Evolutionary conservation across 2,888 invertebrate genomes (phyloP).

Genomic region (Amaurobius ferox): DNA sequence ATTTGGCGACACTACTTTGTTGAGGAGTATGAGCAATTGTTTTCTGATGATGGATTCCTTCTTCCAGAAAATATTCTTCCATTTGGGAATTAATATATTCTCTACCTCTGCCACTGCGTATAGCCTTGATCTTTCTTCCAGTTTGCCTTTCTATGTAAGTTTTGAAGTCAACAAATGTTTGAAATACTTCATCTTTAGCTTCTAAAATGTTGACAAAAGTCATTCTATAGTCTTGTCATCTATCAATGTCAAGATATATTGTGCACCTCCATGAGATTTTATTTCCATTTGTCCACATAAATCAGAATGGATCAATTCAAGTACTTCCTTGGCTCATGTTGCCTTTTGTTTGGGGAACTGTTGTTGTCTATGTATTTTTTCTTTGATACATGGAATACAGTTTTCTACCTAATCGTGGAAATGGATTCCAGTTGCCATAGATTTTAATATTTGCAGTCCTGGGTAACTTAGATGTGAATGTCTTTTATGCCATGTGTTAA

Average conservation of each 20-base stretch:
- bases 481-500: too few species aligned
- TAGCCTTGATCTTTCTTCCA: background rate
- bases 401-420: too few species aligned
- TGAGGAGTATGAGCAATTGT: slow-evolving; percentile 9
- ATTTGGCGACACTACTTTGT: slow-evolving; percentile 1
- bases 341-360: background rate
- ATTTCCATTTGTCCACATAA: too few species aligned
- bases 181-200: background rate
- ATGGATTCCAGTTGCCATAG: too few species aligned
- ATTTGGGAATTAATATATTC: background rate
- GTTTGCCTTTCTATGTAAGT: background rate
- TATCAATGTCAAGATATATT: too few species aligned
- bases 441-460: too few species aligned
- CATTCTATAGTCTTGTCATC: too few species aligned
- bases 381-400: background rate
- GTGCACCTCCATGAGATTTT: too few species aligned
- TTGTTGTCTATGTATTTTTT: background rate
- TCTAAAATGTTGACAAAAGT: too few species aligned
- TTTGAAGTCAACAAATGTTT: background rate
- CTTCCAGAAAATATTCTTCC: background rate
- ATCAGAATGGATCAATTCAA: too few species aligned
- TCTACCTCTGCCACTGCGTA: background rate
- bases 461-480: too few species aligned
- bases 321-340: background rate
- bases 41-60: slow-evolving; percentile 25